A percentile compares a stretch with the other conserved stretches of the same genome.
These are phyloP conservation scores for Calidris pugnax DNA, from an alignment of 2,113 vertebrate genomes.

Conservation along the genomic window DNA sequence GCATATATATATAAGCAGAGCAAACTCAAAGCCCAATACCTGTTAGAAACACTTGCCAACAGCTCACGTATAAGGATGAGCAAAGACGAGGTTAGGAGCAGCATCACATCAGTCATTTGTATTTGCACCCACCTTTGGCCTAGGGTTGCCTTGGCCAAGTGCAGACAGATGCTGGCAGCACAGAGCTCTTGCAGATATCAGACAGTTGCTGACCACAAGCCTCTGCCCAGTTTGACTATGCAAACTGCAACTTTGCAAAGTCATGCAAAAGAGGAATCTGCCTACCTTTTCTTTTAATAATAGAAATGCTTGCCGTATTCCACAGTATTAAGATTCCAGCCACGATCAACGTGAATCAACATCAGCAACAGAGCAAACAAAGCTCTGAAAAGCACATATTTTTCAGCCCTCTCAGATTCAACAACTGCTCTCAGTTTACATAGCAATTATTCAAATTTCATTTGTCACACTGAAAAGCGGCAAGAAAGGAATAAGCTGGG, in stretches of 20 bases:
- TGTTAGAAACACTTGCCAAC: not conserved
- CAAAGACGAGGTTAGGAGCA: not conserved
- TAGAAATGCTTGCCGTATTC: accelerated
- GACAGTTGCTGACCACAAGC: accelerated
- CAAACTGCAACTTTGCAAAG: not conserved
- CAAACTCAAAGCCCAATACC: not conserved
- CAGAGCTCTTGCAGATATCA: not conserved
- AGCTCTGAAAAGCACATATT: not conserved
- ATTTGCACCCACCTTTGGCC: not conserved
- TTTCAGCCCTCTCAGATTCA: not conserved
- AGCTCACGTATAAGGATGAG: not conserved
- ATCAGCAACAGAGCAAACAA: not conserved
- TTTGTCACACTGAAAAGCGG: not conserved
- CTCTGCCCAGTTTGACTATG: accelerated
- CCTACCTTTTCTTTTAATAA: not conserved
- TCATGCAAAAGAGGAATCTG: not conserved
- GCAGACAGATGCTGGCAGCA: not conserved
- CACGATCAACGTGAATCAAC: not conserved
- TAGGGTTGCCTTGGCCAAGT: not conserved
- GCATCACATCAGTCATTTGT: not conserved
- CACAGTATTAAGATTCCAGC: not conserved
- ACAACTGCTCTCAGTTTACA: conserved; percentile 27
- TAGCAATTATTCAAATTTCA: conserved; percentile 38
- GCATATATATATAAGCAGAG: not conserved
- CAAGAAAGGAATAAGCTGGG: not conserved